Base-by-base conservation (phyloP, 2,888 invertebrate genomes). In the Diplazon laetatorius region DNA sequence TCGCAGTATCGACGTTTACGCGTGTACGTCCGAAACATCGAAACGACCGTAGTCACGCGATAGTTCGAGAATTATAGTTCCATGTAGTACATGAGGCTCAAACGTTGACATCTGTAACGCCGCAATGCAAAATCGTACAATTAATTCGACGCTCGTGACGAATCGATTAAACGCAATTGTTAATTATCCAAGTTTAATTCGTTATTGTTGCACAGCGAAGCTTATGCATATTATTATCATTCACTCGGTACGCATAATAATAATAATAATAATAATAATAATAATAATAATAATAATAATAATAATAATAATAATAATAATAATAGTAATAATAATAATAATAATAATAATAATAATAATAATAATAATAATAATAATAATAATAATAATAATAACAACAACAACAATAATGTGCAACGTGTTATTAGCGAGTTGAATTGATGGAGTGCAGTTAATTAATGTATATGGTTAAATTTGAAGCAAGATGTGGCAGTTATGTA, bases 11-110 rank as follows among this genome's bases (percentile, higher is more conserved):
- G 60, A 66, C 46, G 59, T 66, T 52, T 46, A 46, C 60, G 25
- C 76, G 35, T 65, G 65, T 65, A 71, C 22, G 60, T 46, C 46
- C 66, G 71, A 76, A 42, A 18, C 18, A 30, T 66, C 52, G 12
- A 39, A 66, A 35, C 16, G 20, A 44, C 42, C 42, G 14, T 22
- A 18, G 55, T 39, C 42, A 66, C 66, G 30, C 25, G 16, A 68
- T 44, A n/a, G 25, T 16, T 10, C 18, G 14, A 42, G 55, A 44
- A 55, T 68, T 55, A 68, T 68, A n/a, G 59, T 6, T 37, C 10
- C 39, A 35, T 59, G 59, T 14, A 8, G 10, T 18, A 18, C 10
- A 55, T 10, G 30, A 16, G 30, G 9, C 8, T 8, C n/a, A 50
- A 50, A 30, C 30, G 52, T 14, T 55, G 30, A 10, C 30, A 44